Base-by-base conservation (phyloP, 2,888 invertebrate species). In the Drosophila mayaguana region DNA sequence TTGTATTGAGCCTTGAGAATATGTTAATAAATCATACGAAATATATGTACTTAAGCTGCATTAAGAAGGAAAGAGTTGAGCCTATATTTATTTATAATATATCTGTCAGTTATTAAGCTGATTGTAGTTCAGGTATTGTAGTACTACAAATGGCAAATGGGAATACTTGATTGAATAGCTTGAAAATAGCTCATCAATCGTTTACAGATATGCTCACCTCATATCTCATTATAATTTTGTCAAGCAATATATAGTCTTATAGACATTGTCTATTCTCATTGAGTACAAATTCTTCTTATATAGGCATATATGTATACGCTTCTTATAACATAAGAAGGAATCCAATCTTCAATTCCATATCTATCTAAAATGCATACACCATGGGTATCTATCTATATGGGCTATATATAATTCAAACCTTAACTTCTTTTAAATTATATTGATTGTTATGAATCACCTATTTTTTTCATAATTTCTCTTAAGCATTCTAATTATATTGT, bases 1-100 rank as follows among this genome's bases (percentile, higher is more conserved):
- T 28, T 53, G 36, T 22, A 18, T 32, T 32, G 50, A 50, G 32
- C 12, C 48, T 50, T 32, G 28, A 8, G 18, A 18, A 12, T 3
- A 8, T 50, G 20, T 20, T 32, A 36, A 51, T 22, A 51, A 36
- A 53, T 11, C 8, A 36, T 34, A 9, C 8, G 51, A 20, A 22
- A 53, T 22, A n/a, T 16, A 16, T 53, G 22, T 36, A 53, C 50
- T 50, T 50, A 50, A 50, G 50, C 32, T 20, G 34, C 50, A 34
- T 34, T 20, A 50, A 34, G 14, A 32, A 32, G 1, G 7, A 32
- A 18, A 11, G 6, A 32, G 2, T 18, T 1, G 18, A 50, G 14
- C 18, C 50, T 28, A n/a, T 18, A 50, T 32, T 50, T 18, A 7
- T 18, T 18, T 32, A 32, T 50, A 18, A 50, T 28, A 4, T 28